Percentiles rank a stretch among this genome's conserved stretches.
phyloP scores from a whole-genome alignment of 2,888 invertebrate genomes.

The Zygogramma bicolorata region DNA sequence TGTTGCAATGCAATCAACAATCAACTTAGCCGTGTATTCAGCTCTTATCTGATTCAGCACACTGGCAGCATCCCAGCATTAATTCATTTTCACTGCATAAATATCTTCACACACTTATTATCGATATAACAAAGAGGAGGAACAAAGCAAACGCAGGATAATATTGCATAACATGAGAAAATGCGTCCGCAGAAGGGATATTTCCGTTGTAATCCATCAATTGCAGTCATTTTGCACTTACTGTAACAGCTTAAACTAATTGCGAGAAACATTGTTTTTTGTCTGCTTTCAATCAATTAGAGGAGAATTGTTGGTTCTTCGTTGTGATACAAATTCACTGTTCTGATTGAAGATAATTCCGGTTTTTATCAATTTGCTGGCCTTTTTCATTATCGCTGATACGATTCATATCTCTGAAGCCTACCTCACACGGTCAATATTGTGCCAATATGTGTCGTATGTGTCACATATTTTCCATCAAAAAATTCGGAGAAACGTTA shows the following conservation, averaged over 20 bases:
- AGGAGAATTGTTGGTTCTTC: neutral
- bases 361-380: neutral
- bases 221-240: conserved; percentile 6
- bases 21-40: no score
- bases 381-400: neutral
- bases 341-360: neutral
- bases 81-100: neutral
- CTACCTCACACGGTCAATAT: no score
- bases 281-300: neutral
- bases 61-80: neutral
- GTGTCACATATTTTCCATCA: no score
- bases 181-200: neutral
- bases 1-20: no score
- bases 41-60: neutral
- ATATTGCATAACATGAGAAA: neutral
- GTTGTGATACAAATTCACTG: neutral
- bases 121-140: neutral
- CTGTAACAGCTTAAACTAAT: neutral
- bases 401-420: neutral
- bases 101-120: conserved; percentile 4
- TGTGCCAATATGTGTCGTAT: no score
- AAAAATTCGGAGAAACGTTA: no score
- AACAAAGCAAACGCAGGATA: neutral
- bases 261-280: conserved; percentile 7
- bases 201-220: neutral